Conservation (phyloP, 2,888 invertebrate species). For the Gasteruption jaculator region DNA sequence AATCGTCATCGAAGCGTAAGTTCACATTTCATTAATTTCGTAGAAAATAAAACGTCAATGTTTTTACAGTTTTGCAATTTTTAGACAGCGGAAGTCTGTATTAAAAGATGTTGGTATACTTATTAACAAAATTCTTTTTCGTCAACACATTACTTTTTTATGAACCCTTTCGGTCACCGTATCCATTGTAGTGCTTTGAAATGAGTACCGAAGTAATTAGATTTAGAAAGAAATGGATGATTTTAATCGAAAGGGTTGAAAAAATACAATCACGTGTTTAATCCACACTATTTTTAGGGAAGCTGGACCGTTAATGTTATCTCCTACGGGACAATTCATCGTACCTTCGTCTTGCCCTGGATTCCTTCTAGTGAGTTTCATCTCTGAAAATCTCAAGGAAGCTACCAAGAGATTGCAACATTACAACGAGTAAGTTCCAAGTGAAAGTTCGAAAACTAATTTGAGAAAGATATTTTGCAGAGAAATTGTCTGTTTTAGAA, state of each 20-base stretch:
- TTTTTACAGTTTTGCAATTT: slow-evolving; percentile 2
- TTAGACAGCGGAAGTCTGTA: no score
- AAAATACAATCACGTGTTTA: neutral
- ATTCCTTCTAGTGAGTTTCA: slow-evolving; percentile 77
- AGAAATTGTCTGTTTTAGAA: slow-evolving; percentile 51
- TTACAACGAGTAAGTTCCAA: slow-evolving; percentile 75
- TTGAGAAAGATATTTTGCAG: neutral
- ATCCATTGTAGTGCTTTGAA: no score
- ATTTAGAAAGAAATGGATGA: neutral
- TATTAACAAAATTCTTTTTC: slow-evolving; percentile 1
- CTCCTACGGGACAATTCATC: slow-evolving; percentile 90
- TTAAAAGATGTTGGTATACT: slow-evolving; percentile 6
- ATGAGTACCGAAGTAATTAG: no score
- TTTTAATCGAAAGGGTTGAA: neutral
- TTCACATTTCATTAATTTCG: slow-evolving; percentile 30
- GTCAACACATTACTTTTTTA: neutral
- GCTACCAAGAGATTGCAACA: slow-evolving; percentile 69
- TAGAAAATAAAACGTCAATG: neutral
- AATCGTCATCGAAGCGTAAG: slow-evolving; percentile 86
- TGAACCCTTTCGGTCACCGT: slow-evolving; percentile 7
- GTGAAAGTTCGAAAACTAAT: neutral
- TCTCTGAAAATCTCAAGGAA: slow-evolving; percentile 70
- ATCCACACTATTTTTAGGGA: slow-evolving; percentile 64
- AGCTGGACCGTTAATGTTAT: slow-evolving; percentile 89
- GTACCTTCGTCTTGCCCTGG: slow-evolving; percentile 90